Evolutionary conservation across 2,797 vertebrate genomes (phyloP), one percentile per base, ranked within the genome.

Genomic region (Ara ararauna): DNA sequence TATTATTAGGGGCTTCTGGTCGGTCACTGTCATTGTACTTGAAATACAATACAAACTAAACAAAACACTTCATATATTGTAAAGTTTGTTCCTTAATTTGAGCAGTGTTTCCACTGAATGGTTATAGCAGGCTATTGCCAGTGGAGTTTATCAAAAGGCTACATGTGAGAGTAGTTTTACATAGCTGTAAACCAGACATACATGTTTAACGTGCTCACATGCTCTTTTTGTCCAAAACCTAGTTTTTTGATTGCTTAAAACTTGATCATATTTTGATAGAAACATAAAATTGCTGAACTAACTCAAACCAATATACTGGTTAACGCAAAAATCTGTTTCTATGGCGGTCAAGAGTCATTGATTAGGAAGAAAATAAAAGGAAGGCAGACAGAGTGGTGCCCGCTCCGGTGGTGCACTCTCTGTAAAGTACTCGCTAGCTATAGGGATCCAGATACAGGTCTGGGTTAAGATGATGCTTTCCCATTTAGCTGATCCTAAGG

Each of bases 61-160:
- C 40, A 74, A 64, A 56, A 15, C 36, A 40, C 26, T 75, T 34
- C 10, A 22, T 0, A 0, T 54, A 2, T n/a, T 21, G 10, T 23
- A 38, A 62, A 7, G 47, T 27, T 67, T 47, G 26, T 62, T 45
- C 11, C 32, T 64, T 56, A 13, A 61, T 47, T 58, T 44, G 48
- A 67, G 19, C 19, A 34, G 21, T 38, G 42, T 58, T 68, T 50
- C 66, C 21, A 13, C 14, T 23, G 34, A 6, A 3, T 26, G 17
- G 29, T 70, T 68, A 20, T 70, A n/a, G 22, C 45, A 70, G 76
- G 3, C 20, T 44, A 1, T 12, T n/a, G 54, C 24, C 44, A 42
- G 20, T 19, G 34, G 61, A 56, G 30, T 21, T 38, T 34, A 24
- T 36, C 32, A 27, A 38, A 50, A 44, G 47, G 16, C 61, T 44